Evolutionary conservation across 2,888 invertebrate genomes (phyloP), one percentile per base, ranked within the genome.

Genomic region (Congeria kusceri): DNA sequence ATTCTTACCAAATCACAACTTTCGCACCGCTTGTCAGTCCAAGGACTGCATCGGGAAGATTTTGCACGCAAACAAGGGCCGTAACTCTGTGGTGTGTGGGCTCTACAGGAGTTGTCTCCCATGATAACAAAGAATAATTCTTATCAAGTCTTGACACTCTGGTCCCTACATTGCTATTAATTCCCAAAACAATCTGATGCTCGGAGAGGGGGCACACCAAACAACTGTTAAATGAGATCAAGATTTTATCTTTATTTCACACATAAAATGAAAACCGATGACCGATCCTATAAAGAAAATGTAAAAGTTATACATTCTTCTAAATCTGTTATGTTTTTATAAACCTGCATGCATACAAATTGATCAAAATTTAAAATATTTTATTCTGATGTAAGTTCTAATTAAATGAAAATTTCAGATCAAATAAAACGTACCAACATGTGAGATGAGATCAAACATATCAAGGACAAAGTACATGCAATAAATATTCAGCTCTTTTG

Each of bases 1-100:
- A n/a, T n/a, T n/a, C 71, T 53, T 69, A 86, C 86, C 86, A 86
- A 29, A 86, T 73, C 25, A 82, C 77, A 47, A 86, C 44, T 20
- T 59, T 53, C 11, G 66, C 61, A 15, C 59, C 53, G 1, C 23
- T 61, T 20, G 81, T 74, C 13, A 83, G 49, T 27, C 80, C 83
- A n/a, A 75, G 46, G 11, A 84, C 68, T n/a, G 84, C 86, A 25
- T 61, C 65, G 23, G 70, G 47, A n/a, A 82, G 27, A 13, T 67
- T 73, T 18, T 47, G 46, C 15, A 86, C 69, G 7, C 20, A 18
- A 18, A 58, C 25, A 23, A 86, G 61, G 15, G 71, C 73, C 13
- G 66, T 47, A 7, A 86, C 59, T 44, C 68, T 57, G 11, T 76
- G 68, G 15, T 63, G 27, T 47, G 62, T 47, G 18, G 49, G 39